phyloP scores from a whole-genome alignment of 2,113 vertebrate genomes.

The Lagopus leucura region DNA sequence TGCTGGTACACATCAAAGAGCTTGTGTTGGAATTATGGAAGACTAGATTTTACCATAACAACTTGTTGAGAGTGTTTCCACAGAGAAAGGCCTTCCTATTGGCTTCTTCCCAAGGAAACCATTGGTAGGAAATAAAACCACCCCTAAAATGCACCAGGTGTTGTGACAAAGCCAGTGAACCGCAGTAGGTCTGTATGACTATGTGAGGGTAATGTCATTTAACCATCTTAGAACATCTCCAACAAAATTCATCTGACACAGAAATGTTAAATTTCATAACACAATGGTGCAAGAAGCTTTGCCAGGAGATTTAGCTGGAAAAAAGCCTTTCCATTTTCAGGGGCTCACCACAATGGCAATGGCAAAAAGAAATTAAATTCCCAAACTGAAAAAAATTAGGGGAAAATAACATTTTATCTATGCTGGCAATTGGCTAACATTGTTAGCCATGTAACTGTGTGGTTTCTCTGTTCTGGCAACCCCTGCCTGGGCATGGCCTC shows the following conservation, averaged over 20 bases:
- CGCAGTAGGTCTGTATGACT: not conserved
- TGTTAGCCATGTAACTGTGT: slow-evolving; percentile 29
- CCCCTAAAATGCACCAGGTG: not conserved
- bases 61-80: not conserved
- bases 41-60: not conserved
- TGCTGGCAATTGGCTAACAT: slow-evolving; percentile 23
- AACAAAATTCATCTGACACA: slow-evolving; percentile 28
- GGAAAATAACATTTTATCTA: slow-evolving; percentile 10
- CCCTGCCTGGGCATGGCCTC: slow-evolving; percentile 40
- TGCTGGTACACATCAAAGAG: not conserved
- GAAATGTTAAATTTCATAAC: slow-evolving; percentile 45
- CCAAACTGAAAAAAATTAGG: slow-evolving; percentile 20
- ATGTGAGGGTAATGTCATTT: not conserved
- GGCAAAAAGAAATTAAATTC: slow-evolving; percentile 53
- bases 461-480: slow-evolving; percentile 67
- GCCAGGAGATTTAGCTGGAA: slow-evolving; percentile 54
- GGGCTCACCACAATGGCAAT: slow-evolving; percentile 32
- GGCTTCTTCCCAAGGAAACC: not conserved
- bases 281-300: slow-evolving; percentile 40
- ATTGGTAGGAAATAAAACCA: not conserved
- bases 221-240: not conserved
- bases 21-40: not conserved
- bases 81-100: not conserved
- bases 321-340: slow-evolving; percentile 53
- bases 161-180: not conserved